These are phyloP conservation scores for Apocheima hispidaria DNA, from an alignment of 2,888 invertebrate species.

Conservation along the genomic window DNA sequence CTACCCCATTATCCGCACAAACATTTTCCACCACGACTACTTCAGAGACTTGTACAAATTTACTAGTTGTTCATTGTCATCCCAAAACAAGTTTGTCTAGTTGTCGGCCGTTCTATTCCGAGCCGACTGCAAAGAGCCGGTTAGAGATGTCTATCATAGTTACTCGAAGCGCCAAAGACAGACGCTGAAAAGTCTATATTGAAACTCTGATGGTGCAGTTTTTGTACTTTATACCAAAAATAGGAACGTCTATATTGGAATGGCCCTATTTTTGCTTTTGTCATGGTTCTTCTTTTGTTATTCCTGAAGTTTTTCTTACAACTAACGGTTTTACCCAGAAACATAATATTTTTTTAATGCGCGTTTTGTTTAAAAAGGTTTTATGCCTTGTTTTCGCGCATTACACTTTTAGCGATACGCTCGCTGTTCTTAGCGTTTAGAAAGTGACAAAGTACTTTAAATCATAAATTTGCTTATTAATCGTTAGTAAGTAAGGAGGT, in stretches of 20 bases:
- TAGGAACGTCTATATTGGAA: background rate
- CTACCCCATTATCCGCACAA: background rate
- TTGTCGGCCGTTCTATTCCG: constrained; percentile 19
- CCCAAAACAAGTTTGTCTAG: constrained; percentile 29
- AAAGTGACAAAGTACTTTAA: background rate
- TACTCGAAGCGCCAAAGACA: constrained; percentile 15
- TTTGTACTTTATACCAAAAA: background rate
- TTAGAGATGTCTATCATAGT: constrained; percentile 18
- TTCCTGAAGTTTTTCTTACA: background rate
- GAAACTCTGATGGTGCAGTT: background rate
- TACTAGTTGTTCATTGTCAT: constrained; percentile 25
- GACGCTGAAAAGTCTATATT: constrained; percentile 16
- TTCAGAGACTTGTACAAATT: constrained; percentile 22
- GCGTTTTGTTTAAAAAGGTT: background rate
- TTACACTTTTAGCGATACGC: background rate
- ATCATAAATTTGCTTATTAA: background rate
- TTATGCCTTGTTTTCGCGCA: background rate
- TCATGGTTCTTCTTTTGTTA: background rate
- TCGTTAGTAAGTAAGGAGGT: background rate
- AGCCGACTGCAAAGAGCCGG: constrained; percentile 9
- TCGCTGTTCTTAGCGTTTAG: no score
- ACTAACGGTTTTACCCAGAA: background rate
- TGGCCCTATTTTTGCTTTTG: background rate
- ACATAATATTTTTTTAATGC: background rate
- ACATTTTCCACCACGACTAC: constrained; percentile 2